Evolutionary conservation across 2,797 vertebrate species (phyloP).

Genomic region (Strix occidentalis): DNA sequence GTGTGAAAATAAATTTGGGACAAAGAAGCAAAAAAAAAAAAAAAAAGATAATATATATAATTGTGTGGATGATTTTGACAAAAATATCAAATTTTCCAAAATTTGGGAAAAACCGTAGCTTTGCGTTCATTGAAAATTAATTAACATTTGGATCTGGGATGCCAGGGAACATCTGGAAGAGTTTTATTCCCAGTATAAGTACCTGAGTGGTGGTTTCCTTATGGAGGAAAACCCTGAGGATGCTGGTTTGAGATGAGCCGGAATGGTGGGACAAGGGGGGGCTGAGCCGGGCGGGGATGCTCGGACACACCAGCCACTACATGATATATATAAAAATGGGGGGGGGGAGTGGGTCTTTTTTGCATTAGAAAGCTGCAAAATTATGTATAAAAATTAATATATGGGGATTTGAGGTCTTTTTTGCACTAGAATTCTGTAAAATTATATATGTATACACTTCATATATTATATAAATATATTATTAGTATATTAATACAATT

Average conservation of each 20-base stretch:
- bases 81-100: rapidly evolving
- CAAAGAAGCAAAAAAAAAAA: neutral
- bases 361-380: neutral
- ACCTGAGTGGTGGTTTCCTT: neutral
- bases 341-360: neutral
- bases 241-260: neutral
- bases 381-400: neutral
- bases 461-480: neutral
- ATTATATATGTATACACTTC: neutral
- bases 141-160: neutral
- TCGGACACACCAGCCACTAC: rapidly evolving
- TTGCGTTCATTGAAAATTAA: rapidly evolving
- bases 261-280: neutral
- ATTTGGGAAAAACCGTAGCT: rapidly evolving
- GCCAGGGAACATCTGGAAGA: neutral
- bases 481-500: too few species aligned
- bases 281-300: neutral
- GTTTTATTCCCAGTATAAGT: neutral
- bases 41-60: rapidly evolving
- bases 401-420: too few species aligned
- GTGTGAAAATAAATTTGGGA: neutral
- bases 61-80: rapidly evolving
- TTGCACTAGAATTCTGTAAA: neutral
- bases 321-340: neutral
- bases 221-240: neutral